Conservation (phyloP, 2,888 invertebrate genomes). For the Fissipunctia ypsillon region DNA sequence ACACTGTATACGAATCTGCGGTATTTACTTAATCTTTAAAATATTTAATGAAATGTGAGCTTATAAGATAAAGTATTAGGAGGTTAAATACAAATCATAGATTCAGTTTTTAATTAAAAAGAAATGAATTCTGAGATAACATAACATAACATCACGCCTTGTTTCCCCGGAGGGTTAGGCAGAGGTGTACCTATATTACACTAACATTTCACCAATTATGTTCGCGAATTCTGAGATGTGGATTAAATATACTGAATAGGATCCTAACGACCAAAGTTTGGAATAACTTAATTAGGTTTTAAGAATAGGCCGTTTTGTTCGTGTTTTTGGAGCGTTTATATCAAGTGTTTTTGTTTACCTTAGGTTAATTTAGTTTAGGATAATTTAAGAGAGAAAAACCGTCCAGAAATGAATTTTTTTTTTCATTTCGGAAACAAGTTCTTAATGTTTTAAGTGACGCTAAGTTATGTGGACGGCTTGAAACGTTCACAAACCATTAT, state of each 20-base stretch:
- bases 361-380: conserved; percentile 8
- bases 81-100: not conserved
- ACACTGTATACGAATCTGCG: not conserved
- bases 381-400: not conserved
- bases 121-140: conserved; percentile 27
- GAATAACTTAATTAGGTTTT: conserved; percentile 30
- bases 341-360: conserved; percentile 12
- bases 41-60: not conserved
- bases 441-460: not conserved
- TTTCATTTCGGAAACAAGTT: not conserved
- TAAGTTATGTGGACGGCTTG: not conserved
- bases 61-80: not conserved
- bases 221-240: conserved; percentile 18
- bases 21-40: no score
- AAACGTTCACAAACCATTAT: not conserved
- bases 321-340: conserved; percentile 1
- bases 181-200: no score
- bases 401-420: no score
- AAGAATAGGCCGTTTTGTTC: conserved; percentile 1
- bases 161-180: no score
- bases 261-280: conserved; percentile 15
- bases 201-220: no score
- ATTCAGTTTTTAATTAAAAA: conserved; percentile 26
- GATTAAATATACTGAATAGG: conserved; percentile 17
- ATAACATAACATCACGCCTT: no score